phyloP scores from a whole-genome alignment of 1,140 invertebrate species.

The Drosophila santomea region DNA sequence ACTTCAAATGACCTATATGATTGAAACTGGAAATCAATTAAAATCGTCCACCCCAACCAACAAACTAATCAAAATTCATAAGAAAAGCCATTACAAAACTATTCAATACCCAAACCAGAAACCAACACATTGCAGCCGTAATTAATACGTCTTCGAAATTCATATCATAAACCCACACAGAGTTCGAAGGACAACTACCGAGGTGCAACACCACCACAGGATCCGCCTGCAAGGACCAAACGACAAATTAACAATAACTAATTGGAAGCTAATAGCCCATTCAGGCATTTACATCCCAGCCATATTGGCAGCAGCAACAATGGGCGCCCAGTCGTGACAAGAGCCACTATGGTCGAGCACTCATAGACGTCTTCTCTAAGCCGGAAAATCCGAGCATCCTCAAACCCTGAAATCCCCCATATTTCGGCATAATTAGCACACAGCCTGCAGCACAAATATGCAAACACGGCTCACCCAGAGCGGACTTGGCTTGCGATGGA shows the following conservation, averaged over 20 bases:
- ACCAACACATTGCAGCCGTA: constrained; percentile 19
- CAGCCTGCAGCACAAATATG: constrained; percentile 43
- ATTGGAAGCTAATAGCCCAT: constrained; percentile 70
- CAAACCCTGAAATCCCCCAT: constrained; percentile 43
- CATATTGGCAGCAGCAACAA: constrained; percentile 24
- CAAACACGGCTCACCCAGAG: constrained; percentile 29
- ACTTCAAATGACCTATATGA: not conserved
- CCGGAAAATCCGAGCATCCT: constrained; percentile 21
- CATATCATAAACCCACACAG: constrained; percentile 3
- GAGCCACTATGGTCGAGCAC: constrained; percentile 39
- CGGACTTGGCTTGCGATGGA: not conserved
- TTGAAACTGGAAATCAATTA: constrained; percentile 20
- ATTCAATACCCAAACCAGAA: constrained; percentile 3
- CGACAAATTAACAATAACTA: constrained; percentile 80
- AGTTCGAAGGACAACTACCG: not conserved
- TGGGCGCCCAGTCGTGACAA: constrained; percentile 13
- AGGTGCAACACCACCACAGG: constrained; percentile 34
- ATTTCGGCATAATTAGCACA: constrained; percentile 68
- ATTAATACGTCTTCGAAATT: constrained; percentile 37
- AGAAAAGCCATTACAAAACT: constrained; percentile 37
- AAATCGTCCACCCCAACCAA: not conserved
- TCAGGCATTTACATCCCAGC: constrained; percentile 35
- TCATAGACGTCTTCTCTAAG: constrained; percentile 16
- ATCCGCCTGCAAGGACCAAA: constrained; percentile 26
- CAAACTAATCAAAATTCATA: constrained; percentile 37